A percentile compares a stretch with the other conserved stretches of the same genome.
phyloP scores from a whole-genome alignment of 1,140 invertebrate genomes.

The Neuroterus valhalla region DNA sequence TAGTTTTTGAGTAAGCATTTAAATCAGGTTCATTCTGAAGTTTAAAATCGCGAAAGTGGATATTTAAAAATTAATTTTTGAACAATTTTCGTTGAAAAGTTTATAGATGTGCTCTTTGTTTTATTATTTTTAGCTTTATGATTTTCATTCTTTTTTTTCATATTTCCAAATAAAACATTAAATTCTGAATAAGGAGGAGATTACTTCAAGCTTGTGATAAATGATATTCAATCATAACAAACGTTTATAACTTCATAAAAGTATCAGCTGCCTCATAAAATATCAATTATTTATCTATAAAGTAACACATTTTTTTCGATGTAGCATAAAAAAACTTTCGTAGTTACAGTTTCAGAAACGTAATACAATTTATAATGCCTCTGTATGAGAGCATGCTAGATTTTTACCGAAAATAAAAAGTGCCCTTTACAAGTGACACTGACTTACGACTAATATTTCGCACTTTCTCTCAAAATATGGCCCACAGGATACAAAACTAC shows the following conservation, averaged over 20 bases:
- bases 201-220: not conserved
- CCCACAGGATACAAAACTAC: conserved; percentile 12
- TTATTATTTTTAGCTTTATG: no score
- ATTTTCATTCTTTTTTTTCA: no score
- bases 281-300: conserved; percentile 15
- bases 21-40: no score
- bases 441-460: not conserved
- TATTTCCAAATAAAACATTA: no score
- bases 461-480: not conserved
- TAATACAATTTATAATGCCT: conserved; percentile 10
- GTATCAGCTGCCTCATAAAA: conserved; percentile 13
- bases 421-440: conserved; percentile 20
- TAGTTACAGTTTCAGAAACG: conserved; percentile 1
- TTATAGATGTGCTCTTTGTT: no score
- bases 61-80: no score
- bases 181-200: no score
- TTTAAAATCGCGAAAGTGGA: no score
- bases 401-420: not conserved
- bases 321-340: conserved; percentile 11
- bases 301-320: not conserved
- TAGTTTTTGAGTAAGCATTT: no score
- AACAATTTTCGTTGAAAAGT: no score
- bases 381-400: not conserved
- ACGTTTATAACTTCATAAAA: not conserved
- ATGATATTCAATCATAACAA: conserved; percentile 12